Percentiles rank a stretch among this genome's conserved stretches.
Evolutionary conservation across 2,888 invertebrate species (phyloP).

Genomic region (Anagyrus pseudococci): DNA sequence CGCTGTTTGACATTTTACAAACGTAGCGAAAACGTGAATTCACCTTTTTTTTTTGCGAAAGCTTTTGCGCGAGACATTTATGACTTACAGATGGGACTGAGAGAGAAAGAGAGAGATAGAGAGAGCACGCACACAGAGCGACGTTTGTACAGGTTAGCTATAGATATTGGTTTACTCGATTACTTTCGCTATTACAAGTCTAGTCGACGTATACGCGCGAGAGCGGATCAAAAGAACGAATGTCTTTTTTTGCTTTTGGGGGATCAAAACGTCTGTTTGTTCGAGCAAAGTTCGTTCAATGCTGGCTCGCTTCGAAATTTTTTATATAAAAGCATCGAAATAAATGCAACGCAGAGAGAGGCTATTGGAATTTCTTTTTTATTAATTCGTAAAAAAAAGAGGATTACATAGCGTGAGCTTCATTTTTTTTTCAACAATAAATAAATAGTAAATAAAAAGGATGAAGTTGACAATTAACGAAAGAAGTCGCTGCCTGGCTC

Average conservation of each 20-base stretch:
- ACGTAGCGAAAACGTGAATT: too few species aligned
- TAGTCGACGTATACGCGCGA: not conserved
- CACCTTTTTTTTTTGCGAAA: too few species aligned
- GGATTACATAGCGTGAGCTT: not conserved
- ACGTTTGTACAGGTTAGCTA: too few species aligned
- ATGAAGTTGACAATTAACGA: constrained; percentile 8
- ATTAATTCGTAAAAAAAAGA: constrained; percentile 14
- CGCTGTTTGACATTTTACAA: too few species aligned
- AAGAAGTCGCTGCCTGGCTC: not conserved
- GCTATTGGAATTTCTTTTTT: not conserved
- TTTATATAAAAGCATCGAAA: not conserved
- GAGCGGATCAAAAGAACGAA: not conserved
- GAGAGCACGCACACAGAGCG: too few species aligned
- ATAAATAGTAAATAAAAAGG: constrained; percentile 12
- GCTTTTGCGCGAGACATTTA: too few species aligned
- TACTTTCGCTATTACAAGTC: not conserved
- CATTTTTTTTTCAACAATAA: constrained; percentile 1
- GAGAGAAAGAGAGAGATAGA: too few species aligned
- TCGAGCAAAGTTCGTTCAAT: too few species aligned
- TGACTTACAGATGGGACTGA: too few species aligned
- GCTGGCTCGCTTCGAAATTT: too few species aligned
- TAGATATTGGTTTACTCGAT: not conserved
- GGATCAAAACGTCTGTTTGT: not conserved
- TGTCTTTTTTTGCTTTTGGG: not conserved
- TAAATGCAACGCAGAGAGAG: not conserved